Base-by-base conservation (phyloP, 2,797 vertebrate genomes). In the Artibeus lituratus region DNA sequence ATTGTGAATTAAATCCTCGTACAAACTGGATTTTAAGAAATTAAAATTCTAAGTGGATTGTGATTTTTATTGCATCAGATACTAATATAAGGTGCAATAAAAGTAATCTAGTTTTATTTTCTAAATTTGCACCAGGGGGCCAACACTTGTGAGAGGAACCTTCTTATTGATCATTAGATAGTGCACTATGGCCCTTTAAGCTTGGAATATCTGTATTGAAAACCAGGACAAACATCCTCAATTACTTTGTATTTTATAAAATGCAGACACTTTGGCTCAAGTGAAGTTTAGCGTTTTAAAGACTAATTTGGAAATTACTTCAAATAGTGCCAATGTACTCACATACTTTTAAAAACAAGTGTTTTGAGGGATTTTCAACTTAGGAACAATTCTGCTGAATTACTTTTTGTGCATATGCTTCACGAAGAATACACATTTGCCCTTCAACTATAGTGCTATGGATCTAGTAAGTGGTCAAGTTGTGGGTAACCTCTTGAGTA, bases 201-300 rank as follows among this genome's bases (percentile, higher is more conserved):
- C 88, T 92, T 95, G 76, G 32, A 85, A 44, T 95, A 59, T 39
- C 47, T 72, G 15, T 78, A 95, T 83, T 80, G 49, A 93, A 96
- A 81, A 67, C 22, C 37, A 80, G 76, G 81, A 72, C 47, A 92
- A 57, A 72, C 15, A 15, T 80, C 57, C 47, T 93, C 32, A 94
- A 76, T 90, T 67, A 57, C 22, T 49, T 49, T 81, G 24, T 72
- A 39, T 94, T n/a, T 49, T 26, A 32, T 86, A 59, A 87, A 87
- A 86, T 21, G 24, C 42, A 67, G 62, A 94, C 81, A 70, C n/a
- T 81, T 94, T 73, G 18, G 3, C 16, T 76, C 24, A 89, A 35
- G 29, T 92, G n/a, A 81, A 82, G 16, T 35, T 57, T 73, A 77
- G 53, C 47, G 55, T 92, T 93, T 94, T 69, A 84, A 88, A 10